Conservation (phyloP, 2,113 vertebrate genomes). For the Psilopsiagon aymara region DNA sequence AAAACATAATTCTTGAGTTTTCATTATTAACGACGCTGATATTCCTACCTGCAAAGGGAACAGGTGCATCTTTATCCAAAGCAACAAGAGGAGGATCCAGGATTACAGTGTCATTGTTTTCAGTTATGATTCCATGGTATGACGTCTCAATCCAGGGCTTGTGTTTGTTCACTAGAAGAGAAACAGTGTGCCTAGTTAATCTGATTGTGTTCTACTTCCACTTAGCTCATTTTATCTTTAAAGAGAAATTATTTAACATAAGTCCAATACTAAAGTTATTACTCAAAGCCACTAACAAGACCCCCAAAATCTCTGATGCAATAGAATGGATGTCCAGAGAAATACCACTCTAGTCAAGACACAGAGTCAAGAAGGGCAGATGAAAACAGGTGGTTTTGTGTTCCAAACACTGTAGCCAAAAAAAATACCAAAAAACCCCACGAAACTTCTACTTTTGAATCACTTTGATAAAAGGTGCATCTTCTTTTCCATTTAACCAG, state of each 20-base stretch:
- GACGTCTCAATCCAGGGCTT: slow-evolving; percentile 99
- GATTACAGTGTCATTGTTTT: slow-evolving; percentile 93
- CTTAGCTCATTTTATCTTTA: neutral
- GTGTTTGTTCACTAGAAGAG: slow-evolving; percentile 91
- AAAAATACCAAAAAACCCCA: neutral
- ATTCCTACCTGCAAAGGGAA: slow-evolving; percentile 92
- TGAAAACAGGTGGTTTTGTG: neutral
- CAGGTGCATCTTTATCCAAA: slow-evolving; percentile 94
- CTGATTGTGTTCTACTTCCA: neutral
- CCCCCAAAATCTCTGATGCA: neutral
- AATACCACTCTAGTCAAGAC: neutral
- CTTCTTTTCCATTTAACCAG: neutral
- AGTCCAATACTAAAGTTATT: neutral
- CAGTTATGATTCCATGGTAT: slow-evolving; percentile 94
- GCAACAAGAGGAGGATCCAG: slow-evolving; percentile 95
- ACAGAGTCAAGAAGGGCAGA: neutral
- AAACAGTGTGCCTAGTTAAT: neutral
- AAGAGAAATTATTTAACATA: neutral
- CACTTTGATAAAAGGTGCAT: neutral
- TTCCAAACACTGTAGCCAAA: neutral
- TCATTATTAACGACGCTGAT: neutral
- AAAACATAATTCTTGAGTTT: neutral
- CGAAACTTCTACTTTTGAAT: neutral
- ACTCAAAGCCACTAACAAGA: neutral
- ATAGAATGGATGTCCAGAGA: neutral